phyloP scores from a whole-genome alignment of 2,888 invertebrate species.

The Habroteleia sp. region DNA sequence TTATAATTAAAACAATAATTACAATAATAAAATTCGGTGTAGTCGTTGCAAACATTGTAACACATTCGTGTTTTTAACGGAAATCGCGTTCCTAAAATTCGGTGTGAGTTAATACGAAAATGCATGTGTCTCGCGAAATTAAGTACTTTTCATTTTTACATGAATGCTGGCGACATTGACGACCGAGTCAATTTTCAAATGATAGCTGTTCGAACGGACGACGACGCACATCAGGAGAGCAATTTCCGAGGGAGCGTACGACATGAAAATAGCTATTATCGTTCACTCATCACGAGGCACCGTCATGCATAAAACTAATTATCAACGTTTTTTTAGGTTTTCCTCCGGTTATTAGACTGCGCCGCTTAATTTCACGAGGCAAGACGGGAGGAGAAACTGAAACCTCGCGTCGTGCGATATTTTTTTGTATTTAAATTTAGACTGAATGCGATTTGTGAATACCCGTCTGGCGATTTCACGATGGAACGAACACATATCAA shows the following conservation, averaged over 20 bases:
- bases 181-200: constrained; percentile 39
- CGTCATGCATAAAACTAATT: constrained; percentile 34
- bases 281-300: constrained; percentile 24
- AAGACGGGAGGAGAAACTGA: too few relatives aligned
- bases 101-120: too few relatives aligned
- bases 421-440: too few relatives aligned
- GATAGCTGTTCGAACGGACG: constrained; percentile 6
- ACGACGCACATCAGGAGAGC: constrained; percentile 18
- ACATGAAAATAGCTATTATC: constrained; percentile 50
- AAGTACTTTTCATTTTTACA: constrained; percentile 10
- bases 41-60: too few relatives aligned
- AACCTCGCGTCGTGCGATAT: too few relatives aligned
- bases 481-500: too few relatives aligned
- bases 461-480: too few relatives aligned
- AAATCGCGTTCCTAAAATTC: too few relatives aligned
- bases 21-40: too few relatives aligned
- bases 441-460: too few relatives aligned
- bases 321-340: constrained; percentile 33
- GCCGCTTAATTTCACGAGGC: neutral
- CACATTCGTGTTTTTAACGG: too few relatives aligned
- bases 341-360: constrained; percentile 1
- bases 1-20: too few relatives aligned
- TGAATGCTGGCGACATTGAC: constrained; percentile 13
- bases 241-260: constrained; percentile 32
- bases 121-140: constrained; percentile 1